phyloP scores from a whole-genome alignment of 1,140 invertebrate species.

The Holcopasites calliopsidis region DNA sequence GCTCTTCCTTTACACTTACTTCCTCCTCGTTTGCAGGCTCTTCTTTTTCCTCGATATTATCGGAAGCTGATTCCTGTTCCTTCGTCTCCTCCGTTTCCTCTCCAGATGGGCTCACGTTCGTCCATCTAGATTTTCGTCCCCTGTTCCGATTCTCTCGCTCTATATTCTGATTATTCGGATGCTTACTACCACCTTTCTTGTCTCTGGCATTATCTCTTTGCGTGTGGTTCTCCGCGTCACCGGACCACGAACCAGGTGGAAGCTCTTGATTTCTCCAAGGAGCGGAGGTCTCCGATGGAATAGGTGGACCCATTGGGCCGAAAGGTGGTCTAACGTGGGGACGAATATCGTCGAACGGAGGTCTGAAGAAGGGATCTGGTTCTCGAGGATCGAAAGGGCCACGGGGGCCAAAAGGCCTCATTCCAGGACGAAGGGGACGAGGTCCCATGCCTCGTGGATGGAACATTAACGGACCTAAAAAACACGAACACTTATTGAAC shows the following conservation, averaged over 20 bases:
- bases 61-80: constrained; percentile 32
- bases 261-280: constrained; percentile 68
- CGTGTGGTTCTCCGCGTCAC: constrained; percentile 50
- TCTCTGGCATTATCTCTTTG: constrained; percentile 62
- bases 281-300: constrained; percentile 50
- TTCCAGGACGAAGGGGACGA: constrained; percentile 75
- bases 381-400: constrained; percentile 74
- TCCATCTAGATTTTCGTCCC: constrained; percentile 76
- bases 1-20: constrained; percentile 4
- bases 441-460: constrained; percentile 79
- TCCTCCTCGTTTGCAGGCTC: constrained; percentile 12
- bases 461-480: constrained; percentile 78
- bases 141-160: constrained; percentile 71
- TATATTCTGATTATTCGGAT: constrained; percentile 49
- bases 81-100: constrained; percentile 38
- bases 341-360: constrained; percentile 75
- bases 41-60: constrained; percentile 21
- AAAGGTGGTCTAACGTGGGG: constrained; percentile 71
- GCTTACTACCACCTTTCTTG: constrained; percentile 45
- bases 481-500: background rate
- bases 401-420: constrained; percentile 74
- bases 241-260: constrained; percentile 62
- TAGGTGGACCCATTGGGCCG: constrained; percentile 65
- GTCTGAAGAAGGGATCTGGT: constrained; percentile 72
- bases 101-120: constrained; percentile 74